phyloP scores from a whole-genome alignment of 2,797 vertebrate species.

The Phataginus tricuspis region DNA sequence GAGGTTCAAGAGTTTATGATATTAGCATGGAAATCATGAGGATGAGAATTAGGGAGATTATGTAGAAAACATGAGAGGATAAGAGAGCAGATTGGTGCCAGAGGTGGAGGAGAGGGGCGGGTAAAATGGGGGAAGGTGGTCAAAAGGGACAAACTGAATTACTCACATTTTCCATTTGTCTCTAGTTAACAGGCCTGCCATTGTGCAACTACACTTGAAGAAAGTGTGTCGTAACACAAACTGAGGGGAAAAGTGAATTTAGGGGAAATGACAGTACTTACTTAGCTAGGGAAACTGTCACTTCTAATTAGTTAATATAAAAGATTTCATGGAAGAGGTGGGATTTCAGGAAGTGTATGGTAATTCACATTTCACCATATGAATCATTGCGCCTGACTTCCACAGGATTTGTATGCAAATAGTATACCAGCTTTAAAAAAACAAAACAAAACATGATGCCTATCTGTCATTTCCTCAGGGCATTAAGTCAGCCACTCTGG shows the following conservation, averaged over 20 bases:
- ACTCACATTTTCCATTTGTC: not conserved
- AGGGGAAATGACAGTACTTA: conserved; percentile 53
- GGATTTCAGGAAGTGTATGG: conserved; percentile 63
- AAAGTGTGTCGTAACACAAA: not conserved
- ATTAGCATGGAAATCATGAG: not conserved
- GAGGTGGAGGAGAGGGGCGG: not conserved
- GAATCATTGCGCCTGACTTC: conserved; percentile 59
- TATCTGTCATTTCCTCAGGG: not conserved
- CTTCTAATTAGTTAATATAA: conserved; percentile 36
- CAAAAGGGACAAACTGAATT: not conserved
- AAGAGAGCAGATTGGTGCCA: not conserved
- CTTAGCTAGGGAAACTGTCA: conserved; percentile 30
- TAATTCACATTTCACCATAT: conserved; percentile 48
- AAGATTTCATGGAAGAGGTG: conserved; percentile 51
- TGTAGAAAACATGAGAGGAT: not conserved
- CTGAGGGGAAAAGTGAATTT: conserved; percentile 21
- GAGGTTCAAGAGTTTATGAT: conserved; percentile 26
- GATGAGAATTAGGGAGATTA: not conserved
- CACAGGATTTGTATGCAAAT: conserved; percentile 7
- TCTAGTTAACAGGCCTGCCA: not conserved
- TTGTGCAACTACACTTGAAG: not conserved
- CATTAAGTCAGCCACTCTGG: not conserved
- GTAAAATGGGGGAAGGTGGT: not conserved
- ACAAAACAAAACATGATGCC: not conserved
- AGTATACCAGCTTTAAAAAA: not conserved